Conservation (phyloP, 2,888 invertebrate genomes). For the Malacosoma neustria region DNA sequence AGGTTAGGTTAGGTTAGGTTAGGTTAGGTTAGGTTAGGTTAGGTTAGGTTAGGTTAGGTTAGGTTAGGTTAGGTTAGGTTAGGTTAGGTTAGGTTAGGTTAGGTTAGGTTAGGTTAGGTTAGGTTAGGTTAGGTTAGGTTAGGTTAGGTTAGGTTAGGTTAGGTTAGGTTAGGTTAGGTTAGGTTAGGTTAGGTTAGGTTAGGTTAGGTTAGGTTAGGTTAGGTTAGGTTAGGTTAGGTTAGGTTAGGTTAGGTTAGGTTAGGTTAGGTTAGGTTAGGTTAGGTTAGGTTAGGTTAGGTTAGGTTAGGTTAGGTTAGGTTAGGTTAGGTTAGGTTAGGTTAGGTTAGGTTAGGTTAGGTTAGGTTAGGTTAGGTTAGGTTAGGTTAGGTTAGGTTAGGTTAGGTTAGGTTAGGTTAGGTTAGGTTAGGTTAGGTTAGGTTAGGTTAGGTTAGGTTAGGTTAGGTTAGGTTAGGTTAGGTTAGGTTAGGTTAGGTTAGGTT, state of each 20-base stretch:
- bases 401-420: not conserved
- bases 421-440: not conserved
- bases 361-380: too few species aligned
- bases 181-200: slow-evolving; percentile 19
- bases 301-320: slow-evolving; percentile 5
- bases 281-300: slow-evolving; percentile 1
- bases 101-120: slow-evolving; percentile 11
- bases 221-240: slow-evolving; percentile 14
- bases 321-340: slow-evolving; percentile 1
- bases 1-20: slow-evolving; percentile 13
- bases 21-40: slow-evolving; percentile 14
- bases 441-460: not conserved
- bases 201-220: slow-evolving; percentile 19
- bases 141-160: slow-evolving; percentile 14
- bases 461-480: not conserved
- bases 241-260: slow-evolving; percentile 1
- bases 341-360: slow-evolving; percentile 1
- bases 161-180: slow-evolving; percentile 16
- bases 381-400: slow-evolving; percentile 4
- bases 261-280: slow-evolving; percentile 1
- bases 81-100: slow-evolving; percentile 13
- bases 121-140: too few species aligned
- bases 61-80: too few species aligned
- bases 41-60: slow-evolving; percentile 14
- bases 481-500: too few species aligned